phyloP scores from a whole-genome alignment of 2,888 invertebrate species.

The Euplexia lucipara region DNA sequence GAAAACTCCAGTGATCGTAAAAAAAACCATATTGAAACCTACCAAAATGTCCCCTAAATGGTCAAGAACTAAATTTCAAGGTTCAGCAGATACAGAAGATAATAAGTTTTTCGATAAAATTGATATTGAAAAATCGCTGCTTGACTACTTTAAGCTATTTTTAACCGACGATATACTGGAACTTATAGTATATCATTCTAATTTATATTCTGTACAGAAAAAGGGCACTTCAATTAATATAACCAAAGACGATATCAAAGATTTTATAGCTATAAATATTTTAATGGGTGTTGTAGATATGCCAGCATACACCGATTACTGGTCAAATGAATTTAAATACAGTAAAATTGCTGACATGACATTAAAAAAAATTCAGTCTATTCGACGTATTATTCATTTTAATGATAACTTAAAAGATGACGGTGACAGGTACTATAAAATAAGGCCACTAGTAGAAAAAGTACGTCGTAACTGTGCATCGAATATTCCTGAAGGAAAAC shows the following conservation, averaged over 20 bases:
- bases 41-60: conserved; percentile 3
- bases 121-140: conserved; percentile 5
- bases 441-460: conserved; percentile 14
- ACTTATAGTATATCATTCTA: conserved; percentile 20
- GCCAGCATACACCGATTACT: conserved; percentile 19
- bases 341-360: conserved; percentile 17
- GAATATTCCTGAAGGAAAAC: conserved; percentile 23
- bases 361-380: conserved; percentile 6
- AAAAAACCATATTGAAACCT: conserved; percentile 5
- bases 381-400: background rate
- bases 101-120: background rate
- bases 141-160: conserved; percentile 8
- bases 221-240: conserved; percentile 15
- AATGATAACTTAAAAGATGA: conserved; percentile 11
- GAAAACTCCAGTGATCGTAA: conserved; percentile 10
- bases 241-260: conserved; percentile 7
- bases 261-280: conserved; percentile 3
- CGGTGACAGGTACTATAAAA: conserved; percentile 2
- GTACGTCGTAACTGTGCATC: conserved; percentile 12
- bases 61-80: background rate
- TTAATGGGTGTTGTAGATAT: conserved; percentile 19
- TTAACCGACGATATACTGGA: conserved; percentile 2
- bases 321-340: conserved; percentile 1
- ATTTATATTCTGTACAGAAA: conserved; percentile 13
- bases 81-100: conserved; percentile 10